These are phyloP conservation scores for Campopleginae sp. DNA, from an alignment of 2,888 invertebrate species.

Conservation along the genomic window DNA sequence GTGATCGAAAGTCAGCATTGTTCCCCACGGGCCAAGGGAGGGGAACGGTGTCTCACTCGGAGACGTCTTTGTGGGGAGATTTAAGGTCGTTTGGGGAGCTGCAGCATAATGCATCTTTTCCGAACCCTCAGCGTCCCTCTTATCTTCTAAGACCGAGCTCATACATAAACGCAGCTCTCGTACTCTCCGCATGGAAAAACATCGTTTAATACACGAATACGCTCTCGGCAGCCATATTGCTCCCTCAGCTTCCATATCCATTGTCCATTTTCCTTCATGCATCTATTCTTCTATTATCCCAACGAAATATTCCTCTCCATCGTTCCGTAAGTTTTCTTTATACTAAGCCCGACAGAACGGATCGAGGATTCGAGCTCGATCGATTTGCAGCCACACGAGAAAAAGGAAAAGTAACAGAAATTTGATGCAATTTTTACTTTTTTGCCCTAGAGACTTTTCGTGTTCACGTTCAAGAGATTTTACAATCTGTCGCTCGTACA, in stretches of 20 bases:
- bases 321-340: constrained; percentile 25
- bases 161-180: neutral
- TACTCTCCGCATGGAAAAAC: constrained; percentile 9
- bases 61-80: constrained; percentile 49
- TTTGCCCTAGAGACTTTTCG: neutral
- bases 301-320: constrained; percentile 2
- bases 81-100: constrained; percentile 65
- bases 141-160: constrained; percentile 39
- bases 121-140: constrained; percentile 49
- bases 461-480: neutral
- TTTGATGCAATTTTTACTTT: neutral
- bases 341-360: neutral
- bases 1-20: constrained; percentile 44
- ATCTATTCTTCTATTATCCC: constrained; percentile 22
- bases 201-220: neutral
- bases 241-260: constrained; percentile 26
- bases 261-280: constrained; percentile 19
- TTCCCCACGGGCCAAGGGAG: neutral
- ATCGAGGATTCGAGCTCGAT: neutral
- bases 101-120: constrained; percentile 65
- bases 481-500: neutral
- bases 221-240: neutral
- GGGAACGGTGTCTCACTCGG: neutral
- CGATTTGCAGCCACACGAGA: constrained; percentile 8
- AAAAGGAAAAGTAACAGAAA: neutral